phyloP scores from a whole-genome alignment of 2,888 invertebrate species.

The Bellardia pandia region DNA sequence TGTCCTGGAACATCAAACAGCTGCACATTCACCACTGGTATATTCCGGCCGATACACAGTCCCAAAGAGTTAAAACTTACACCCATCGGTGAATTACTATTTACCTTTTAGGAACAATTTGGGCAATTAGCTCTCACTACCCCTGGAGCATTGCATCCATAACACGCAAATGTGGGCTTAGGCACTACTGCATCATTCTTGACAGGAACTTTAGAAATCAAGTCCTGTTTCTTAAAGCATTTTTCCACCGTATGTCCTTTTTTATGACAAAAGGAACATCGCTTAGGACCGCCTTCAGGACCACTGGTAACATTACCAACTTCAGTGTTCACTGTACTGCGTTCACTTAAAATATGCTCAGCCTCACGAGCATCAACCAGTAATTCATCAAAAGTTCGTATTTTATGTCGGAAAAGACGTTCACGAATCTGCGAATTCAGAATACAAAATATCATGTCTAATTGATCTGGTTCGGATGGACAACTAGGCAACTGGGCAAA shows the following conservation, averaged over 20 bases:
- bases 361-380: constrained; percentile 62
- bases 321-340: constrained; percentile 33
- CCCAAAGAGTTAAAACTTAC: constrained; percentile 53
- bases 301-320: background rate
- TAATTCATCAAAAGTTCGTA: constrained; percentile 54
- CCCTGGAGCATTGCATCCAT: constrained; percentile 60
- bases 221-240: constrained; percentile 43
- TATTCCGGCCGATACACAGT: constrained; percentile 39
- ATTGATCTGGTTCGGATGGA: constrained; percentile 46
- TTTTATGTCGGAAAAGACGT: constrained; percentile 47
- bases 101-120: constrained; percentile 46
- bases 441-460: constrained; percentile 62
- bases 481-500: constrained; percentile 53
- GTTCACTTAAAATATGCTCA: constrained; percentile 43
- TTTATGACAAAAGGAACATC: constrained; percentile 51
- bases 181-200: background rate
- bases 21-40: constrained; percentile 52
- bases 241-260: constrained; percentile 28
- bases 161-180: constrained; percentile 58
- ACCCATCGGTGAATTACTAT: constrained; percentile 8
- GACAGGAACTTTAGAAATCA: background rate
- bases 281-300: too few species aligned
- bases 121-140: constrained; percentile 60
- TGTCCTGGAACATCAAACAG: constrained; percentile 67
- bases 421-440: constrained; percentile 60